Conservation (phyloP, 2,113 vertebrate species). For the Danionella cerebrum region DNA sequence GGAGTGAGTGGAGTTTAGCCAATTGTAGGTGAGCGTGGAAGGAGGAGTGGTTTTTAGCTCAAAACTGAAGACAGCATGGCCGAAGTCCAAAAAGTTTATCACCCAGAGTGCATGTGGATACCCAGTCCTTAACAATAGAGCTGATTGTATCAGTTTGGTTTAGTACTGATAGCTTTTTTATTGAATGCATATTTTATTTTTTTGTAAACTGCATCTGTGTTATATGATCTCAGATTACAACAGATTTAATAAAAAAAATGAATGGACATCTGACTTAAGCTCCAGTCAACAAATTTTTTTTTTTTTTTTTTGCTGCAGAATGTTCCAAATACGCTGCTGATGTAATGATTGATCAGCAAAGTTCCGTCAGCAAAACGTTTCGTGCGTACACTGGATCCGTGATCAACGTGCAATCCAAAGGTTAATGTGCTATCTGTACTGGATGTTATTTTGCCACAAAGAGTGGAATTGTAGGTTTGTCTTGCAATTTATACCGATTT, state of each 20-base stretch:
- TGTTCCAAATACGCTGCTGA: background rate
- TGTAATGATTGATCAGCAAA: background rate
- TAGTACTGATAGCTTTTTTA: background rate
- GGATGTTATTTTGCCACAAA: background rate
- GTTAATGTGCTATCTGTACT: background rate
- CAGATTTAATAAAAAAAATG: background rate
- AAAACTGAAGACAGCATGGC: background rate
- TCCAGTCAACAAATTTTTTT: too few species aligned
- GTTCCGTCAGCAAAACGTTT: background rate
- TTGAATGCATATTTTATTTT: too few species aligned
- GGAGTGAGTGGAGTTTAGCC: background rate
- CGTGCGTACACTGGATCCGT: background rate
- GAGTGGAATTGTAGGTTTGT: background rate
- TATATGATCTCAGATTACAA: background rate
- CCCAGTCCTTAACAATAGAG: background rate
- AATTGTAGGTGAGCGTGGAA: slow-evolving; percentile 1
- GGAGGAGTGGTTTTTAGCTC: background rate
- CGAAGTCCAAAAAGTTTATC: slow-evolving; percentile 17
- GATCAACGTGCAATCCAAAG: background rate
- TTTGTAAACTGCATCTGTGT: too few species aligned
- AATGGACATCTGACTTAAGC: too few species aligned
- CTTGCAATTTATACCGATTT: background rate
- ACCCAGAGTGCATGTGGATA: background rate
- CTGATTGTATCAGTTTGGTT: background rate
- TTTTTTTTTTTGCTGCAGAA: too few species aligned